phyloP scores from a whole-genome alignment of 2,888 invertebrate species.

The Frankliniella fusca region DNA sequence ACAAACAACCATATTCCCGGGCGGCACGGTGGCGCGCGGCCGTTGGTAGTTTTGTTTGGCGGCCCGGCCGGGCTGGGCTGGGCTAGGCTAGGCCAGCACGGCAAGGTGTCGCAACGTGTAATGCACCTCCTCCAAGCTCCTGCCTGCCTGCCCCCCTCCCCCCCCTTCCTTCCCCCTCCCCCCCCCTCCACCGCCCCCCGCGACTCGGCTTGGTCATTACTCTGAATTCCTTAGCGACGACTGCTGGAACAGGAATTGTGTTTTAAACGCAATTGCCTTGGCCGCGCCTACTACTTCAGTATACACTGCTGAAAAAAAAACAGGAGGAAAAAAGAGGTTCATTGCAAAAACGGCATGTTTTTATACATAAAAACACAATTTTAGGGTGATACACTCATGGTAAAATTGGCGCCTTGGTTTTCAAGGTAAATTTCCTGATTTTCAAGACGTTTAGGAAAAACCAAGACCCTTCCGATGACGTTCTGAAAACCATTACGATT shows the following conservation, averaged over 20 bases:
- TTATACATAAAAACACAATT: too few species aligned
- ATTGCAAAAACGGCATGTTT: neutral
- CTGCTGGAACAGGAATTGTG: conserved; percentile 9
- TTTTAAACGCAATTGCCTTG: neutral
- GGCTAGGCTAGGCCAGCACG: neutral
- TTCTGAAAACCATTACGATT: too few species aligned
- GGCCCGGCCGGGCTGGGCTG: neutral
- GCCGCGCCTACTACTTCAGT: neutral
- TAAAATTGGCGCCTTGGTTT: too few species aligned
- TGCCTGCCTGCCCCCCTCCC: neutral
- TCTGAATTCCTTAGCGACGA: conserved; percentile 9
- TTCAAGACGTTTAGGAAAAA: too few species aligned
- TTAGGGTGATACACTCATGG: too few species aligned
- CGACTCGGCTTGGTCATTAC: conserved; percentile 3
- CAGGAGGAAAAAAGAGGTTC: neutral
- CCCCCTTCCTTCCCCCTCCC: neutral
- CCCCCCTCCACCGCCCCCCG: neutral
- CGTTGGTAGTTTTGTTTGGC: too few species aligned
- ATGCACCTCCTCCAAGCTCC: neutral
- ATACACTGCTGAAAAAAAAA: neutral
- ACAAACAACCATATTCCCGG: neutral
- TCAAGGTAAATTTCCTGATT: too few species aligned
- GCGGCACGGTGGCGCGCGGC: too few species aligned
- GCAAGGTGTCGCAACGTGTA: conserved; percentile 21
- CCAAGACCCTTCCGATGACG: too few species aligned